Base-by-base conservation (phyloP, 2,888 invertebrate genomes). In the Leptinotarsa tumamoca region DNA sequence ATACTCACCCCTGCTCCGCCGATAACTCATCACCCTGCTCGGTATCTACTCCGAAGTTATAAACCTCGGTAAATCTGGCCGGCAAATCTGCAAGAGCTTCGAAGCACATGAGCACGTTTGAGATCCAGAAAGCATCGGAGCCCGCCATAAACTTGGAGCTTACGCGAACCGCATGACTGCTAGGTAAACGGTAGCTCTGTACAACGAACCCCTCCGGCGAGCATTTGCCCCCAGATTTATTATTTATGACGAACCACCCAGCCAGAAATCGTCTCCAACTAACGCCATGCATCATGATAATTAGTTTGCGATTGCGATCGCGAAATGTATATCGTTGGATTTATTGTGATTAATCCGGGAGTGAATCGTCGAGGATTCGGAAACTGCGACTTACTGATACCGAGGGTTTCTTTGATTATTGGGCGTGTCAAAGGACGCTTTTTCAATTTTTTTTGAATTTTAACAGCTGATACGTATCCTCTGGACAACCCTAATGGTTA, bases 111-210 rank as follows among this genome's bases (percentile, higher is more conserved):
- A 86, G 86, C 86, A 87, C 86, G 86, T 87, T 81, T 81, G 82
- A 83, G 82, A 82, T 83, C 86, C 86, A 83, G 85, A 86, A 87
- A 85, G 85, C 87, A 86, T 86, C 85, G 84, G 82, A 87, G 85
- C 85, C 82, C 85, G 87, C 86, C 87, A 87, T 88, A 88, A 88
- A 88, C 87, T 87, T 86, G 82, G 83, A 86, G 87, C 87, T 87
- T 87, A 87, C 85, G 86, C 85, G 87, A 86, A 87, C 87, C 87
- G 87, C 87, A 87, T 86, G 87, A 87, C 87, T 87, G 86, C 84
- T 85, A 87, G 87, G 87, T 87, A 86, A 87, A 78, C 75, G 79
- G 67, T 17, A 50, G 49, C 52, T 52, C 51, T 67, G 66, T 67
- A 61, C 67, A 67, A 49, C 61, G 54, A 63, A 63, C 63, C 63